These are phyloP conservation scores for Sphaerophoria taeniata DNA, from an alignment of 2,888 invertebrate genomes.

Conservation along the genomic window DNA sequence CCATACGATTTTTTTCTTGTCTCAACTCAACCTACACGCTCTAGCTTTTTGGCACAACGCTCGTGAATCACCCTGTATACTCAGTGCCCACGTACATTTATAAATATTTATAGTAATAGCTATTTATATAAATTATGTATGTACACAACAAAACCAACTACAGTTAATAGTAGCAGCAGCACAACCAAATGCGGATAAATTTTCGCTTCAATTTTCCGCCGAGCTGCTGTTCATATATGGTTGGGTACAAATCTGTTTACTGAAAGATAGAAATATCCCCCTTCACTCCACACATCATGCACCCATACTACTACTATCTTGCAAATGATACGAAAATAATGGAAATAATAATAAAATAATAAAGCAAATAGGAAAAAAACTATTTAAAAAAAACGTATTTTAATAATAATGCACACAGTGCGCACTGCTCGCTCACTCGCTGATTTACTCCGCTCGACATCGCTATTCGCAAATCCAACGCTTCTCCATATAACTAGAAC, in stretches of 20 bases:
- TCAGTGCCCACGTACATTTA: not conserved
- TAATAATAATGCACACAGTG: slow-evolving; percentile 69
- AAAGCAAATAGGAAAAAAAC: slow-evolving; percentile 45
- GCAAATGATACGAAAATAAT: slow-evolving; percentile 67
- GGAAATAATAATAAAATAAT: slow-evolving; percentile 62
- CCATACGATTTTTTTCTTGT: no score
- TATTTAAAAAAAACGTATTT: slow-evolving; percentile 16
- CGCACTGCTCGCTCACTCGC: slow-evolving; percentile 35
- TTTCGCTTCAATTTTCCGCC: slow-evolving; percentile 58
- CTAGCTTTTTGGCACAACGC: no score
- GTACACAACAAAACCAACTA: slow-evolving; percentile 46
- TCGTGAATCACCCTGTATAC: no score
- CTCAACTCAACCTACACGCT: no score
- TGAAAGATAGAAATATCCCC: slow-evolving; percentile 47
- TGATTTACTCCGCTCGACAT: slow-evolving; percentile 16
- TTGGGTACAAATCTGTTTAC: slow-evolving; percentile 57
- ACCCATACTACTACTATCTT: slow-evolving; percentile 61
- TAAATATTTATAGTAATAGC: slow-evolving; percentile 41
- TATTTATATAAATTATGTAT: slow-evolving; percentile 3
- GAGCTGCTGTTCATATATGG: slow-evolving; percentile 34
- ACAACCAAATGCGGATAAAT: slow-evolving; percentile 63
- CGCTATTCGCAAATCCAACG: slow-evolving; percentile 42
- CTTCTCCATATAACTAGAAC: slow-evolving; percentile 71
- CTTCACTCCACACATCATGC: not conserved
- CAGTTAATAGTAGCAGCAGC: slow-evolving; percentile 39